phyloP scores from a whole-genome alignment of 2,113 vertebrate species.

The Panthera tigris region DNA sequence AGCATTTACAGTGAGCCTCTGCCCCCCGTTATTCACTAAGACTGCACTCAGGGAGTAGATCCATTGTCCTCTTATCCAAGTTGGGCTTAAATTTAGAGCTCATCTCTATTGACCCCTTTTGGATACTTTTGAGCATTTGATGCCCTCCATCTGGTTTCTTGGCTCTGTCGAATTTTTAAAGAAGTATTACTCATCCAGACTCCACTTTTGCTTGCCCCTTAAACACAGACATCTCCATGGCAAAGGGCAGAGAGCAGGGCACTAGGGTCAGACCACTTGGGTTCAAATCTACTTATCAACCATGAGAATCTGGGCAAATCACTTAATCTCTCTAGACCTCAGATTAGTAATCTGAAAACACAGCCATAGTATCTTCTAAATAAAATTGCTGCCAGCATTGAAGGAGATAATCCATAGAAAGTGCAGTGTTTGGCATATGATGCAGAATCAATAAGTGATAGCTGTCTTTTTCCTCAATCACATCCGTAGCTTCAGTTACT shows the following conservation, averaged over 20 bases:
- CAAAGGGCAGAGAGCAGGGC: not conserved
- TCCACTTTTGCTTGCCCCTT: not conserved
- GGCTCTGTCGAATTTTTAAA: not conserved
- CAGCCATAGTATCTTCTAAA: not conserved
- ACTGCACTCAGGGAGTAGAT: not conserved
- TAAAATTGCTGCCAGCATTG: not conserved
- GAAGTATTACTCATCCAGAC: not conserved
- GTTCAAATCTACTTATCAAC: not conserved
- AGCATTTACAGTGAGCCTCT: not conserved
- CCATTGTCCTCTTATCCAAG: not conserved
- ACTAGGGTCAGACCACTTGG: not conserved
- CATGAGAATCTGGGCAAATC: not conserved
- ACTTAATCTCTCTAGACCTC: not conserved
- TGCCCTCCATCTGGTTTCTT: not conserved
- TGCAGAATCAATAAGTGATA: not conserved
- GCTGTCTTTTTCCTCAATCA: not conserved
- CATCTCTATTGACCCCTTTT: not conserved
- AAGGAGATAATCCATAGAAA: not conserved
- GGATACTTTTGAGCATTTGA: not conserved
- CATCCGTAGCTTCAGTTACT: not conserved
- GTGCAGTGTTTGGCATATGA: not conserved
- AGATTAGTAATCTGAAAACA: not conserved
- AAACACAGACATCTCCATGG: not conserved
- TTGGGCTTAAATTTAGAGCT: not conserved
- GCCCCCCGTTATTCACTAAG: not conserved